These are phyloP conservation scores for Athalia circularis DNA, from an alignment of 2,888 invertebrate genomes.

Conservation along the genomic window DNA sequence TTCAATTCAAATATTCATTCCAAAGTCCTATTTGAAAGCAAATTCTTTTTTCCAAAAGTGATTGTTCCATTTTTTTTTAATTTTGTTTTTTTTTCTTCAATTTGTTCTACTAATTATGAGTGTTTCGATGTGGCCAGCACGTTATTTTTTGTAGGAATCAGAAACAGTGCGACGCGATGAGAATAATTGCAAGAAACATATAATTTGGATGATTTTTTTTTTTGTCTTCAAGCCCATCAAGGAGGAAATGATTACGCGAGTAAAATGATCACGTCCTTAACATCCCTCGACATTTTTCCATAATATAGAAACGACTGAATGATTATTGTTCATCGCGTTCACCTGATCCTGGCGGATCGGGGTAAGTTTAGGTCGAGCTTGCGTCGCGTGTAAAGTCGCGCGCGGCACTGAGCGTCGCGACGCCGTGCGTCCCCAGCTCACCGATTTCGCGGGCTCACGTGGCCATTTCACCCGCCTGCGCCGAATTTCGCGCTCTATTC, in stretches of 20 bases:
- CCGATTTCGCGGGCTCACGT: conserved; percentile 71
- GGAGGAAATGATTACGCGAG: not conserved
- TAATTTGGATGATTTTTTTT: conserved; percentile 1
- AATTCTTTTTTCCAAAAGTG: too few relatives aligned
- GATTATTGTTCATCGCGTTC: conserved; percentile 22
- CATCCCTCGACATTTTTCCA: conserved; percentile 34
- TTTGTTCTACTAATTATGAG: too few relatives aligned
- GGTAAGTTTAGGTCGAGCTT: conserved; percentile 17
- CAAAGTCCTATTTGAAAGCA: too few relatives aligned
- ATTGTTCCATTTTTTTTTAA: too few relatives aligned
- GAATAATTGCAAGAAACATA: too few relatives aligned
- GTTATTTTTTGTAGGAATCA: too few relatives aligned
- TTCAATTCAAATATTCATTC: too few relatives aligned
- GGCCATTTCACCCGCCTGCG: conserved; percentile 71
- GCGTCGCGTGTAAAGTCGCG: conserved; percentile 69
- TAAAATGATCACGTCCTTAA: conserved; percentile 7
- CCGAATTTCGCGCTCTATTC: conserved; percentile 58
- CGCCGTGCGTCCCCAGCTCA: conserved; percentile 64
- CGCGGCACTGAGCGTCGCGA: conserved; percentile 69
- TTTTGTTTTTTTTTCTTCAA: too few relatives aligned
- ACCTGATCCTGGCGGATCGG: conserved; percentile 9
- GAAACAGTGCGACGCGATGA: too few relatives aligned
- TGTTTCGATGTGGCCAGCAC: too few relatives aligned
- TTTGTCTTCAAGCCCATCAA: conserved; percentile 1
- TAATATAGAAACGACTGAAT: not conserved